Percentiles rank a stretch among this genome's conserved stretches.
Conservation (phyloP, 2,797 vertebrate genomes). For the Morus bassanus region DNA sequence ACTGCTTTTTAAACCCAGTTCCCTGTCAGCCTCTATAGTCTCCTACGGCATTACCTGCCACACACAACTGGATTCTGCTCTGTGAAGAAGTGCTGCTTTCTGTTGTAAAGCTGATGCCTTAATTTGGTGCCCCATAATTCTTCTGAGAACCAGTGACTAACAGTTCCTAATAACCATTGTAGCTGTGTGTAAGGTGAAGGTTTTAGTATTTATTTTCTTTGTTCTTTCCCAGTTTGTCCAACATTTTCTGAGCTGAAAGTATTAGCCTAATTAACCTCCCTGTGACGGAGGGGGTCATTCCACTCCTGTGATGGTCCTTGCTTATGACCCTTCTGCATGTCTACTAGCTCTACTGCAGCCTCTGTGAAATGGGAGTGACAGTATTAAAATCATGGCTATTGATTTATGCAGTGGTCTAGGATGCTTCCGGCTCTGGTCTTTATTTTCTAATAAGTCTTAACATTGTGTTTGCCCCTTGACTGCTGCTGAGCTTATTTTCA, state of each 20-base stretch:
- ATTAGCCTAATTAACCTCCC: background rate
- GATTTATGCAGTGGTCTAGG: background rate
- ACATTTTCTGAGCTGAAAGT: background rate
- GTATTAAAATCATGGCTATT: background rate
- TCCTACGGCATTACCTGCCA: background rate
- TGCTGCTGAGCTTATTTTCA: background rate
- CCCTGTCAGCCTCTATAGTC: background rate
- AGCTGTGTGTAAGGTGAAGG: background rate
- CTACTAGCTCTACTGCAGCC: background rate
- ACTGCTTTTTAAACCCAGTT: background rate
- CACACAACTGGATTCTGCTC: background rate
- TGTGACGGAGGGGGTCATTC: background rate
- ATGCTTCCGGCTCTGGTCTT: background rate
- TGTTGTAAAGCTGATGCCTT: background rate
- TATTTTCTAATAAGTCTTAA: background rate
- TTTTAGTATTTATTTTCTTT: background rate
- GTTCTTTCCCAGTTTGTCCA: background rate
- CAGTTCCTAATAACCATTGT: background rate
- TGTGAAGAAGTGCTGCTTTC: background rate
- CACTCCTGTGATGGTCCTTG: background rate
- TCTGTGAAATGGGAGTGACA: background rate
- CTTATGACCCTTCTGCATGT: background rate
- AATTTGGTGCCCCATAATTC: background rate
- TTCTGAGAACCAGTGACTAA: background rate
- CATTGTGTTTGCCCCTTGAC: background rate